phyloP scores from a whole-genome alignment of 1,140 invertebrate species.

The Tetragonula clypearis region DNA sequence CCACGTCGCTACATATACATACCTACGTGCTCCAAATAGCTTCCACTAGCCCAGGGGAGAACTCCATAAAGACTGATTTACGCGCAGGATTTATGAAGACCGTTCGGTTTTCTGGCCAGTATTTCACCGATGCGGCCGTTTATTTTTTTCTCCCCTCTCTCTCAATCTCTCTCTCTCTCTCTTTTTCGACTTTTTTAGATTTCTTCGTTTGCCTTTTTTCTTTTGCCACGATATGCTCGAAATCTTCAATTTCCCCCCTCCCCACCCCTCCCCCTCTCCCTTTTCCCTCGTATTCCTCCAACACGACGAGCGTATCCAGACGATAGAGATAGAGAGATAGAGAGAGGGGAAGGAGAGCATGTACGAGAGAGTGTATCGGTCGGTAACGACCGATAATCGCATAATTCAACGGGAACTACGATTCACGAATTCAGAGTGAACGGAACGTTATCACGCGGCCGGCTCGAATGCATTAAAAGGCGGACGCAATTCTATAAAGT shows the following conservation, averaged over 20 bases:
- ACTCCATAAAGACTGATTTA: slow-evolving; percentile 80
- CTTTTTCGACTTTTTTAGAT: neutral
- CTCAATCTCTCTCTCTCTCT: neutral
- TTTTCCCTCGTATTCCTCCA: neutral
- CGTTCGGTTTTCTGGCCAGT: slow-evolving; percentile 76
- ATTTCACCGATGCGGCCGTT: slow-evolving; percentile 70
- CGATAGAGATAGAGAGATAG: neutral
- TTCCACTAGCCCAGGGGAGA: slow-evolving; percentile 62
- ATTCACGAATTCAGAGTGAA: slow-evolving; percentile 3
- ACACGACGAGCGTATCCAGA: neutral
- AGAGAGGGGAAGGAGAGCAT: neutral
- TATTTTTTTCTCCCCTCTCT: slow-evolving; percentile 29
- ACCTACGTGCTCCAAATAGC: slow-evolving; percentile 69
- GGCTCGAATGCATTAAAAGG: slow-evolving; percentile 52
- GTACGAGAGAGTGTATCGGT: slow-evolving; percentile 26
- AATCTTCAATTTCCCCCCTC: neutral
- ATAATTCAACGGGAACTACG: slow-evolving; percentile 54
- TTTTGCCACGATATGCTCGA: neutral
- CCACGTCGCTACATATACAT: slow-evolving; percentile 51
- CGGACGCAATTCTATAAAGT: slow-evolving; percentile 51
- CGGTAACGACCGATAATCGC: slow-evolving; percentile 60
- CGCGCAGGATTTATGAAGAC: slow-evolving; percentile 78
- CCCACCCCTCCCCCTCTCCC: too few species aligned
- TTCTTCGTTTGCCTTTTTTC: neutral
- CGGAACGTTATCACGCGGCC: slow-evolving; percentile 37